A percentile compares a stretch with the other conserved stretches of the same genome.
phyloP scores from a whole-genome alignment of 2,888 invertebrate genomes.

The Diploptera punctata region DNA sequence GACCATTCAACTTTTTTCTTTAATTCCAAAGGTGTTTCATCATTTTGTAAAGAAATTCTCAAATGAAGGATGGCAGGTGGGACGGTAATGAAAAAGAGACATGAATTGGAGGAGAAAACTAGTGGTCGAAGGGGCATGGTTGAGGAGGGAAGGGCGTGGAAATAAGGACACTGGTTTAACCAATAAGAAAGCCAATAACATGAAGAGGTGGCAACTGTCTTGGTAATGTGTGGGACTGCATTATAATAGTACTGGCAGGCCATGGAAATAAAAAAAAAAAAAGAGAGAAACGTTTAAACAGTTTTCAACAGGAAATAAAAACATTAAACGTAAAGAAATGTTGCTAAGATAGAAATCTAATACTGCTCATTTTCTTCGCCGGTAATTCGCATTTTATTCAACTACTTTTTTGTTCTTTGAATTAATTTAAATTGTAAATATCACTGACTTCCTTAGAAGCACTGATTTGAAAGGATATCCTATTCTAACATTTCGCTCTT shows the following conservation, averaged over 20 bases:
- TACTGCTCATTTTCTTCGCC: too few relatives aligned
- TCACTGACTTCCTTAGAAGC: too few relatives aligned
- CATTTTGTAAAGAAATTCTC: conserved; percentile 2
- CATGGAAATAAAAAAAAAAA: not conserved
- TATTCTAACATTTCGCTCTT: too few relatives aligned
- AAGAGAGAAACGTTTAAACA: not conserved
- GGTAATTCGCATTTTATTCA: too few relatives aligned
- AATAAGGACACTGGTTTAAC: conserved; percentile 22
- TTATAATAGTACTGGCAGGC: not conserved
- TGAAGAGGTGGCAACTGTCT: conserved; percentile 20
- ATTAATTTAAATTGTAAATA: too few relatives aligned
- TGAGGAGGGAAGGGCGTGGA: conserved; percentile 26
- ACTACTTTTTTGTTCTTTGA: too few relatives aligned
- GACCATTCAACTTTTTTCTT: too few relatives aligned
- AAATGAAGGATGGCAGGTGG: conserved; percentile 4
- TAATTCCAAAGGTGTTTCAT: too few relatives aligned
- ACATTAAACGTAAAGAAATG: too few relatives aligned
- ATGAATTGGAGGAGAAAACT: not conserved
- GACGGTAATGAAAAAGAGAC: conserved; percentile 17
- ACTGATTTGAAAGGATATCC: too few relatives aligned
- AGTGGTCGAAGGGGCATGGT: not conserved
- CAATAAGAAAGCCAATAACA: conserved; percentile 25
- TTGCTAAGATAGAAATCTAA: too few relatives aligned
- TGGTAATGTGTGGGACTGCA: conserved; percentile 24
- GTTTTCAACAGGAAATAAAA: too few relatives aligned